These are phyloP conservation scores for Bombus waltoni DNA, from an alignment of 1,140 invertebrate genomes.

Conservation along the genomic window DNA sequence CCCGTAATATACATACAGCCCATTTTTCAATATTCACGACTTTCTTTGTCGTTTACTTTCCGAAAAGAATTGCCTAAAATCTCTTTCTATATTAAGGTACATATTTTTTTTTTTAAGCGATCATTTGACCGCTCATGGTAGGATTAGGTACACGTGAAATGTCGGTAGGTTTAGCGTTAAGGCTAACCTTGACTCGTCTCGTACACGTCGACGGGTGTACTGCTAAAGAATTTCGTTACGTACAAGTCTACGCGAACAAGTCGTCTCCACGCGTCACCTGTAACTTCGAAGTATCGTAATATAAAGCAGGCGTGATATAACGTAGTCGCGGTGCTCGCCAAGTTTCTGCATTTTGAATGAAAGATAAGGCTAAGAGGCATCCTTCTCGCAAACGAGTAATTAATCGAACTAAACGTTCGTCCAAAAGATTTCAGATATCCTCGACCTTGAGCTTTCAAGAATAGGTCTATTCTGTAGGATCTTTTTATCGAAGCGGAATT, in stretches of 20 bases:
- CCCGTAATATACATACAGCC: too few relatives aligned
- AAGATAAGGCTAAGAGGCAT: not conserved
- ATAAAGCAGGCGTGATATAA: not conserved
- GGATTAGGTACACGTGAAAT: too few relatives aligned
- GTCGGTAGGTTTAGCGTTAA: too few relatives aligned
- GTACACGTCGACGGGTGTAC: not conserved
- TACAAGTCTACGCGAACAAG: constrained; percentile 18
- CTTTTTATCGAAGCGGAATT: not conserved
- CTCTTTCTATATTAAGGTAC: too few relatives aligned
- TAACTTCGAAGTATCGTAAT: not conserved
- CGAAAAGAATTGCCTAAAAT: too few relatives aligned
- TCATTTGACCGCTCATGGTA: too few relatives aligned
- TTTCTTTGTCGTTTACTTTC: too few relatives aligned
- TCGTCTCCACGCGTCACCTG: constrained; percentile 7
- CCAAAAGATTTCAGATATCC: too few relatives aligned
- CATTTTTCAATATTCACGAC: too few relatives aligned
- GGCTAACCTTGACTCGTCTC: too few relatives aligned
- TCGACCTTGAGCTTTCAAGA: too few relatives aligned
- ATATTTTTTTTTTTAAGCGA: too few relatives aligned
- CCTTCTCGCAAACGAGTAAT: not conserved
- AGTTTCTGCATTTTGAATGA: not conserved
- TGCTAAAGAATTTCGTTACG: constrained; percentile 36
- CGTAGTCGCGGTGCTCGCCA: not conserved
- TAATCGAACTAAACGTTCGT: not conserved
- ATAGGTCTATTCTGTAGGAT: not conserved